phyloP scores from a whole-genome alignment of 1,140 invertebrate species.

The Galendromus occidentalis region DNA sequence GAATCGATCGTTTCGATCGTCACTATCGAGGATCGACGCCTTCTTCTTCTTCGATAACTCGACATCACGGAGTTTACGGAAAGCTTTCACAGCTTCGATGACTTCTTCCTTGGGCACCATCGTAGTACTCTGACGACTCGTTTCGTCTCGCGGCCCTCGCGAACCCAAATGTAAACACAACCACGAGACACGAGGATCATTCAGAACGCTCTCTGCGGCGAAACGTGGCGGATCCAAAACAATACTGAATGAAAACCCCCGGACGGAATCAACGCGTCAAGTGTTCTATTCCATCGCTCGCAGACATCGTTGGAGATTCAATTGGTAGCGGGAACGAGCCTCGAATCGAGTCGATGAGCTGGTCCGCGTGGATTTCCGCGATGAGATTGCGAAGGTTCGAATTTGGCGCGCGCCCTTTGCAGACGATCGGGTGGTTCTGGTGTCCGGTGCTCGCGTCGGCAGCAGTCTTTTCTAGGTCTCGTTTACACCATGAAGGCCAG shows the following conservation, averaged over 20 bases:
- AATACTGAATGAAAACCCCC: too few species aligned
- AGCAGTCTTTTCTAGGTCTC: slow-evolving; percentile 6
- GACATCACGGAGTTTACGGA: background rate
- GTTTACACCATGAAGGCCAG: slow-evolving; percentile 8
- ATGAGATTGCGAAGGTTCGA: too few species aligned
- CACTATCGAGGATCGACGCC: background rate
- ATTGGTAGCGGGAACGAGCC: too few species aligned
- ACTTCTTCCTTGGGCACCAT: background rate
- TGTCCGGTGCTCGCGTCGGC: background rate
- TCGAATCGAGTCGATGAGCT: too few species aligned
- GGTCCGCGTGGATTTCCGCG: too few species aligned
- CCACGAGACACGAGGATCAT: slow-evolving; percentile 5
- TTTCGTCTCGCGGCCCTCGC: too few species aligned
- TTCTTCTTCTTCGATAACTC: background rate
- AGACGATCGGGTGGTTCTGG: background rate
- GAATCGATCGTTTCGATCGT: background rate
- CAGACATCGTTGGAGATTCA: too few species aligned
- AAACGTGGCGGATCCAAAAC: too few species aligned
- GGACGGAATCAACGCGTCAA: too few species aligned
- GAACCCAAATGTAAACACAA: background rate
- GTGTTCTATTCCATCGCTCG: too few species aligned
- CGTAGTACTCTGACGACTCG: too few species aligned
- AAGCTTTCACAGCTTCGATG: background rate
- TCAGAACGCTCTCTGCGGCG: too few species aligned
- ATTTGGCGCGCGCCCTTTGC: background rate